Conservation (phyloP, 53 echinoderm and acorn worm species). For the Pentamera pediparva region DNA sequence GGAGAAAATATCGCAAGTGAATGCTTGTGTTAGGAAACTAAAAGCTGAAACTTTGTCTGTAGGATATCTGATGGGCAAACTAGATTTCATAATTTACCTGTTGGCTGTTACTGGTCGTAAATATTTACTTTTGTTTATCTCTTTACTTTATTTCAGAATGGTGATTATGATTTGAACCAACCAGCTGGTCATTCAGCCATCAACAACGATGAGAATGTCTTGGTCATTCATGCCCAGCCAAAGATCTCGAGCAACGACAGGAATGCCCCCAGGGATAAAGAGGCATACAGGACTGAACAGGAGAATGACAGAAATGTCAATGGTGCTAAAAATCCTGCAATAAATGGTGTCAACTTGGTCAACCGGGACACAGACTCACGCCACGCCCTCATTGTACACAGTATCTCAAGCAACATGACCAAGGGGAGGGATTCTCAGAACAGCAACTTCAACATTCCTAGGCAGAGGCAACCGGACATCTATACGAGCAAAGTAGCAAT, state of each 20-base stretch:
- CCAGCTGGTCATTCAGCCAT: constrained; percentile 18
- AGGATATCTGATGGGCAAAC: no score
- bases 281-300: constrained; percentile 34
- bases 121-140: neutral
- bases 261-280: constrained; percentile 29
- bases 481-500: constrained; percentile 66
- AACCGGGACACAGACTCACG: constrained; percentile 18
- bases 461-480: neutral
- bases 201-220: constrained; percentile 11
- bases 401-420: neutral
- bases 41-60: no score
- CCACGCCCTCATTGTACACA: constrained; percentile 15
- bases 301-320: neutral
- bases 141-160: neutral
- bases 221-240: neutral
- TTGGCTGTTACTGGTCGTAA: neutral
- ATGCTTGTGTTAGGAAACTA: no score
- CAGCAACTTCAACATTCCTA: no score
- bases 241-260: constrained; percentile 7
- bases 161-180: constrained; percentile 10
- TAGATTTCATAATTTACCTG: neutral
- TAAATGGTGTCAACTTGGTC: constrained; percentile 12
- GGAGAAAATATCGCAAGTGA: no score
- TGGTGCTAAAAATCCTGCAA: neutral
- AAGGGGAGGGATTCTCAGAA: neutral